Percentiles rank a stretch among this genome's conserved stretches.
Conservation (phyloP, 2,888 invertebrate genomes). For the Nomada goodeniana region DNA sequence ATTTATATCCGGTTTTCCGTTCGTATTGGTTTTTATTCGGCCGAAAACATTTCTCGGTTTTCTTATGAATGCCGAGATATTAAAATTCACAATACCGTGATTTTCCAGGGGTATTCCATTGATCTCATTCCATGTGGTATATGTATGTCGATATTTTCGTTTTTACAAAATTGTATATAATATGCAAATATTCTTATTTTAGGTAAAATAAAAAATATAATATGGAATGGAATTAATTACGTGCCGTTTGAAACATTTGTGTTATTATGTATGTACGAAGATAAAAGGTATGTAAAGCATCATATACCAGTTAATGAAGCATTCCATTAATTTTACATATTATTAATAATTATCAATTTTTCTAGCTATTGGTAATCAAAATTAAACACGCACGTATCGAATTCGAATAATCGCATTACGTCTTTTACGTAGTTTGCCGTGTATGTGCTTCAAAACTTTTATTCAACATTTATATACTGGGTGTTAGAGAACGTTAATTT, state of each 20-base stretch:
- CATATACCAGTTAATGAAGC: background rate
- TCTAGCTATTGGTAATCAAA: conserved; percentile 39
- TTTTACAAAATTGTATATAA: too few relatives aligned
- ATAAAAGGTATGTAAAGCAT: background rate
- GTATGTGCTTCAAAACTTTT: conserved; percentile 41
- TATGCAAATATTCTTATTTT: too few relatives aligned
- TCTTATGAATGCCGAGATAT: conserved; percentile 58
- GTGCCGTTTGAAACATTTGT: too few relatives aligned
- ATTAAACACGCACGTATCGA: conserved; percentile 46
- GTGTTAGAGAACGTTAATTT: conserved; percentile 16
- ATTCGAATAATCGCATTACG: conserved; percentile 36
- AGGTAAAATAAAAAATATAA: too few relatives aligned
- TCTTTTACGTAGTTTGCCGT: conserved; percentile 43
- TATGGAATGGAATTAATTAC: too few relatives aligned
- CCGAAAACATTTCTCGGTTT: conserved; percentile 58
- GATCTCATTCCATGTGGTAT: conserved; percentile 1
- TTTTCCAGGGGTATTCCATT: conserved; percentile 35
- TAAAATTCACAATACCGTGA: conserved; percentile 61
- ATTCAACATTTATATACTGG: conserved; percentile 40
- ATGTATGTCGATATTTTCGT: background rate
- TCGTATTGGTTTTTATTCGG: conserved; percentile 41
- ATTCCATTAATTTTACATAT: background rate
- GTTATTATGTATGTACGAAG: too few relatives aligned
- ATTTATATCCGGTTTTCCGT: conserved; percentile 51
- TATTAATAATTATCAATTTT: conserved; percentile 28